A percentile compares a stretch with the other conserved stretches of the same genome.
phyloP scores from a whole-genome alignment of 2,888 invertebrate species.

The Pammene aurita region DNA sequence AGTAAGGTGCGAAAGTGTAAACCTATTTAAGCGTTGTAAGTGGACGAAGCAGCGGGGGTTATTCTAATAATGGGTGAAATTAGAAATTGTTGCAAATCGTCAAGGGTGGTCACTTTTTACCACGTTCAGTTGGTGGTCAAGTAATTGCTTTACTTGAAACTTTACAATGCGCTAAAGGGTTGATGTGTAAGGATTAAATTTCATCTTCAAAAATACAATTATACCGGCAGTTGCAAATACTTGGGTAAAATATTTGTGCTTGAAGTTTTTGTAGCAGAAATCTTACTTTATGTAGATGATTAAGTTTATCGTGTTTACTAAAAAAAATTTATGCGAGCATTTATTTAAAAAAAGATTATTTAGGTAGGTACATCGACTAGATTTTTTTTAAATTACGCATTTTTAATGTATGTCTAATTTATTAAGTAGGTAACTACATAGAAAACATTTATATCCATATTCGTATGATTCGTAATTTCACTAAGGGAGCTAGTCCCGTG shows the following conservation, averaged over 20 bases:
- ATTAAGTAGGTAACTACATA: not conserved
- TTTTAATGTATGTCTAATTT: not conserved
- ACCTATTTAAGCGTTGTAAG: slow-evolving; percentile 47
- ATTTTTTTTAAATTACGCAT: too few relatives aligned
- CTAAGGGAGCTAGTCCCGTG: slow-evolving; percentile 41
- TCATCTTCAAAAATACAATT: slow-evolving; percentile 9
- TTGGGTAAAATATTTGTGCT: not conserved
- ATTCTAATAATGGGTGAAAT: slow-evolving; percentile 54
- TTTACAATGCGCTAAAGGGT: slow-evolving; percentile 21
- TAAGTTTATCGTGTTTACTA: too few relatives aligned
- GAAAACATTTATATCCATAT: not conserved
- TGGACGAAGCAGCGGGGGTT: slow-evolving; percentile 73
- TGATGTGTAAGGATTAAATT: slow-evolving; percentile 16
- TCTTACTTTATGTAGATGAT: not conserved
- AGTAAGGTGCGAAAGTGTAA: too few relatives aligned
- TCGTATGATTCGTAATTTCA: slow-evolving; percentile 7
- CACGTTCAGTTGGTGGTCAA: slow-evolving; percentile 58
- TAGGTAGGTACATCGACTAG: too few relatives aligned
- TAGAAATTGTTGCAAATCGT: slow-evolving; percentile 63
- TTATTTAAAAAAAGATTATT: too few relatives aligned
- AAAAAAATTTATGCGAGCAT: too few relatives aligned
- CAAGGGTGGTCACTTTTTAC: slow-evolving; percentile 44
- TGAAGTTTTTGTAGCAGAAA: not conserved
- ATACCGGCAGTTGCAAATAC: not conserved
- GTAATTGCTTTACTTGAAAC: slow-evolving; percentile 40